Percentiles rank a stretch among this genome's conserved stretches.
These are phyloP conservation scores for Myanophis thanlyinensis DNA, from an alignment of 2,113 vertebrate genomes.

Conservation along the genomic window DNA sequence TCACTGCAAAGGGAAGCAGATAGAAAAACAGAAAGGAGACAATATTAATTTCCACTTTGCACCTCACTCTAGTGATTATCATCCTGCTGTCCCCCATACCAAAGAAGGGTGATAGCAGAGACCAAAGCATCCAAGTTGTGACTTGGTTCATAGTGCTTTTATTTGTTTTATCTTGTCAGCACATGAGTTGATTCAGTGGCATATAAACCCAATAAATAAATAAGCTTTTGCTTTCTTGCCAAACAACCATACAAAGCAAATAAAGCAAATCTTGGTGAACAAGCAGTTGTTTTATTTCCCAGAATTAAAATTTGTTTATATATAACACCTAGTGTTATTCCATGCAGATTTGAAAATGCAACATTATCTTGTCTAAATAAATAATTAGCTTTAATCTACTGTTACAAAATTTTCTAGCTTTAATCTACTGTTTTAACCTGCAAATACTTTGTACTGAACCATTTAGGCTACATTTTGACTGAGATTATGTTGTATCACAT, in stretches of 20 bases:
- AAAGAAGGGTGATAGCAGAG: neutral
- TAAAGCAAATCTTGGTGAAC: slow-evolving; percentile 32
- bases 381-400: neutral
- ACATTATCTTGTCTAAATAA: neutral
- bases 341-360: slow-evolving; percentile 3
- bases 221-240: slow-evolving; percentile 11
- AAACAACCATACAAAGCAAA: slow-evolving; percentile 26
- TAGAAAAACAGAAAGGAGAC: neutral
- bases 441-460: neutral
- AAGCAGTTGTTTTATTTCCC: slow-evolving; percentile 26
- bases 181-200: neutral
- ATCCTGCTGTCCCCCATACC: neutral
- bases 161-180: neutral
- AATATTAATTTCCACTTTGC: neutral
- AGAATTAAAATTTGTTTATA: neutral
- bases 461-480: neutral
- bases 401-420: slow-evolving; percentile 17
- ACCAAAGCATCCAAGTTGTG: neutral
- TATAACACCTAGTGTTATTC: neutral
- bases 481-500: neutral
- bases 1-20: neutral
- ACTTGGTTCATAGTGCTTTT: neutral
- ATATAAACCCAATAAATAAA: neutral
- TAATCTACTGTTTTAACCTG: neutral
- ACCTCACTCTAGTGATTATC: neutral